Conservation (phyloP, 2,888 invertebrate species). For the Villa cingulata region DNA sequence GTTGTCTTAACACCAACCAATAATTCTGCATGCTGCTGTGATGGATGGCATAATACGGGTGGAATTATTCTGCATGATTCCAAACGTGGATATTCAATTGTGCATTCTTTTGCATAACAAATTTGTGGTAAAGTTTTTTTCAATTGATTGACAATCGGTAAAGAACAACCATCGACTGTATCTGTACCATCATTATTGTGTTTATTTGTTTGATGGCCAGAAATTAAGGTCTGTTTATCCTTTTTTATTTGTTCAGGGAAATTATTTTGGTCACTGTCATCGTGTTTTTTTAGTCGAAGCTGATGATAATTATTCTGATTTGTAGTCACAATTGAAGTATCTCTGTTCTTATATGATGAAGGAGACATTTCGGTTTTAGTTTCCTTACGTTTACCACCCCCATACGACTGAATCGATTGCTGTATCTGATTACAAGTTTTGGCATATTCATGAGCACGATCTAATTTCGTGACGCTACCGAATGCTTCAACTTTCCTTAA, state of each 20-base stretch:
- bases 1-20: constrained; percentile 26
- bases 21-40: constrained; percentile 29
- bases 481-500: constrained; percentile 31
- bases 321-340: background rate
- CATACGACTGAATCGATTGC: background rate
- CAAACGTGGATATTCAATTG: constrained; percentile 23
- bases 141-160: background rate
- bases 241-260: background rate
- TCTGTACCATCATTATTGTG: background rate
- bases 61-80: constrained; percentile 33
- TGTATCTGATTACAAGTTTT: background rate
- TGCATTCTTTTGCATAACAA: constrained; percentile 29
- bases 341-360: background rate
- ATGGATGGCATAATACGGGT: constrained; percentile 26
- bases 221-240: background rate
- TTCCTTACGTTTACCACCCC: background rate
- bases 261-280: too few species aligned
- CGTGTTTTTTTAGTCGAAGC: background rate
- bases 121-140: background rate
- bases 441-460: constrained; percentile 1
- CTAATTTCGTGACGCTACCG: constrained; percentile 14
- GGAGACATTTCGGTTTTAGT: background rate
- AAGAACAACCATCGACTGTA: background rate
- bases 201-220: background rate
- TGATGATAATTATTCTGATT: background rate